A percentile compares a stretch with the other conserved stretches of the same genome.
These are phyloP conservation scores for Congeria kusceri DNA, from an alignment of 2,888 invertebrate species.

Conservation along the genomic window DNA sequence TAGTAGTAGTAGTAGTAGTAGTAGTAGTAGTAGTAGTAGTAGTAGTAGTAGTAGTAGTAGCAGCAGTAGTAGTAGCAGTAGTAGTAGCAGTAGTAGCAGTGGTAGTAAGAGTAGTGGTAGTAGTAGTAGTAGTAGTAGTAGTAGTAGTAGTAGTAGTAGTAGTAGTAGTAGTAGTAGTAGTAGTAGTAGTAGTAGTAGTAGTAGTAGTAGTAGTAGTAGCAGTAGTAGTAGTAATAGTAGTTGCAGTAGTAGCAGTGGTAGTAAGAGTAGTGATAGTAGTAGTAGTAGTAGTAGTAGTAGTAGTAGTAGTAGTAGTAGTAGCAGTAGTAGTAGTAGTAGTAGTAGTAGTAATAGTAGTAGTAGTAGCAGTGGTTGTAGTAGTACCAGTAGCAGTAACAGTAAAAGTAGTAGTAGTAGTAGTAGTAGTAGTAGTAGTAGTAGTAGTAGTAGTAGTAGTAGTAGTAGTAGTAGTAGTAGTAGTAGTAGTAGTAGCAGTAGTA, in stretches of 20 bases:
- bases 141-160: neutral
- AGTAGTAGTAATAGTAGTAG: neutral
- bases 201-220: neutral
- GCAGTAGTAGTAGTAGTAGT: neutral
- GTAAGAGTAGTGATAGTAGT: too few species aligned
- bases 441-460: neutral
- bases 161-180: neutral
- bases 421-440: neutral
- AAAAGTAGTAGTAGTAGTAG: neutral
- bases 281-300: neutral
- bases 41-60: conserved; percentile 8
- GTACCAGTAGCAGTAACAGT: too few species aligned
- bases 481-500: neutral
- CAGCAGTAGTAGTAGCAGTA: neutral
- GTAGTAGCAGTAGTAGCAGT: neutral
- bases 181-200: neutral
- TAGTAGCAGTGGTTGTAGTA: too few species aligned
- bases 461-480: neutral
- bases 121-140: neutral
- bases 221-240: too few species aligned
- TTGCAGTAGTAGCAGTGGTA: too few species aligned
- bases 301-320: neutral
- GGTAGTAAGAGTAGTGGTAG: too few species aligned
- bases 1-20: conserved; percentile 2
- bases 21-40: conserved; percentile 8